These are phyloP conservation scores for Ptychochromis oligacanthus DNA, from an alignment of 2,113 vertebrate species.

Conservation along the genomic window DNA sequence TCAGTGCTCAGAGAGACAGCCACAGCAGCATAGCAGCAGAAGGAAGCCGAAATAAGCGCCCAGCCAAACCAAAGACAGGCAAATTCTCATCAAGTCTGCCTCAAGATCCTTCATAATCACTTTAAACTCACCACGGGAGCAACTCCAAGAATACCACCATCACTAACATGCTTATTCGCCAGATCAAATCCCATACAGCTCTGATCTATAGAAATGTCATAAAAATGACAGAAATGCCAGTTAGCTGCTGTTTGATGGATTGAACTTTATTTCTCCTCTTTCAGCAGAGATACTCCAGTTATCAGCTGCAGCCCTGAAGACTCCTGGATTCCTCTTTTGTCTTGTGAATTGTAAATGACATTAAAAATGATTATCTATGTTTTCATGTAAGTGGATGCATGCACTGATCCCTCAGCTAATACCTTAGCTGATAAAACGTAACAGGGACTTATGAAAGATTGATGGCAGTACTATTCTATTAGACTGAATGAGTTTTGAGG, in stretches of 20 bases:
- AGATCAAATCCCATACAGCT: conserved; percentile 20
- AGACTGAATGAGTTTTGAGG: background rate
- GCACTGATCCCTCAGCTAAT: background rate
- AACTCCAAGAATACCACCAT: conserved; percentile 45
- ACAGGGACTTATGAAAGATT: background rate
- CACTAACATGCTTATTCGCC: conserved; percentile 33
- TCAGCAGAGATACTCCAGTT: background rate
- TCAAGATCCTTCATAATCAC: conserved; percentile 41
- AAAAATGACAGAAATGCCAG: conserved; percentile 3
- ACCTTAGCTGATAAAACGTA: conserved; percentile 8
- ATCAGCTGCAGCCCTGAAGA: conserved; percentile 13
- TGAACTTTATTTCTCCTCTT: background rate
- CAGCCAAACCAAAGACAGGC: conserved; percentile 6
- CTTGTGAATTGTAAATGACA: background rate
- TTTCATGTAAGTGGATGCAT: background rate
- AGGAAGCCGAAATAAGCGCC: background rate
- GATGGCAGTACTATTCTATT: background rate
- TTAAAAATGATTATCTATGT: background rate
- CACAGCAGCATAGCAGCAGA: background rate
- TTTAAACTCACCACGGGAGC: conserved; percentile 31
- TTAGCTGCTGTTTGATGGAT: conserved; percentile 30
- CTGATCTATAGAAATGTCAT: conserved; percentile 33
- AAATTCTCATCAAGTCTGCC: conserved; percentile 17
- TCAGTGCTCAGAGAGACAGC: background rate
- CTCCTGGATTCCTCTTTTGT: conserved; percentile 10